Percentiles rank a stretch among this genome's conserved stretches.
Evolutionary conservation across 2,113 vertebrate genomes (phyloP).

Genomic region (Cichladusa arquata): DNA sequence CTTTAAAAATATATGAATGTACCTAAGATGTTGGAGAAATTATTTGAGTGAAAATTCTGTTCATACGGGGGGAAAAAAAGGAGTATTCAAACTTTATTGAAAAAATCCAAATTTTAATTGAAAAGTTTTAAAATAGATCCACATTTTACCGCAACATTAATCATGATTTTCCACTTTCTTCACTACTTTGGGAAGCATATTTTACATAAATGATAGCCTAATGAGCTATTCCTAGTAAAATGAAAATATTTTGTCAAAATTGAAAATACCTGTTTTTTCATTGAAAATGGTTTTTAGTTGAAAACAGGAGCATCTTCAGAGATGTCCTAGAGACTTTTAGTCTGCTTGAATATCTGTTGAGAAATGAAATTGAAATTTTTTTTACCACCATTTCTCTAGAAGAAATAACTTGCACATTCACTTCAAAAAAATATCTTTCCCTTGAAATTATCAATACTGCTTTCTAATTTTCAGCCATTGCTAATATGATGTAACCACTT

Average conservation of each 20-base stretch:
- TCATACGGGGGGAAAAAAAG: not conserved
- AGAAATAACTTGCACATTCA: not conserved
- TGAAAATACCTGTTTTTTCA: not conserved
- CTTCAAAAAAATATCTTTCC: not conserved
- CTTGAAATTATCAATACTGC: not conserved
- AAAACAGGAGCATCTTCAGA: not conserved
- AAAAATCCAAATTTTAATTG: not conserved
- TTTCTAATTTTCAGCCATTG: not conserved
- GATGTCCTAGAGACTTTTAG: not conserved
- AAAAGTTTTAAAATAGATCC: not conserved
- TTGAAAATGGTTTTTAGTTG: not conserved
- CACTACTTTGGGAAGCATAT: not conserved
- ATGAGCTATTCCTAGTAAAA: not conserved
- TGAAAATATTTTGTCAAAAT: not conserved
- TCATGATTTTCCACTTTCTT: not conserved
- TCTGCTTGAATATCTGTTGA: not conserved
- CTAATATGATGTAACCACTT: not conserved
- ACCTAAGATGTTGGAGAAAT: not conserved
- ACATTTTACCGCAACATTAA: not conserved
- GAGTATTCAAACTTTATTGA: not conserved
- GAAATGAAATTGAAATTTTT: not conserved
- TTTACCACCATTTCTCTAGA: not conserved
- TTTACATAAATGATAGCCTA: not conserved
- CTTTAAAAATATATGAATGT: conserved; percentile 2
- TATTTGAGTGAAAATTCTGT: not conserved